Evolutionary conservation across 2,797 vertebrate genomes (phyloP), one percentile per base, ranked within the genome.

Genomic region (Clarias fuscus): DNA sequence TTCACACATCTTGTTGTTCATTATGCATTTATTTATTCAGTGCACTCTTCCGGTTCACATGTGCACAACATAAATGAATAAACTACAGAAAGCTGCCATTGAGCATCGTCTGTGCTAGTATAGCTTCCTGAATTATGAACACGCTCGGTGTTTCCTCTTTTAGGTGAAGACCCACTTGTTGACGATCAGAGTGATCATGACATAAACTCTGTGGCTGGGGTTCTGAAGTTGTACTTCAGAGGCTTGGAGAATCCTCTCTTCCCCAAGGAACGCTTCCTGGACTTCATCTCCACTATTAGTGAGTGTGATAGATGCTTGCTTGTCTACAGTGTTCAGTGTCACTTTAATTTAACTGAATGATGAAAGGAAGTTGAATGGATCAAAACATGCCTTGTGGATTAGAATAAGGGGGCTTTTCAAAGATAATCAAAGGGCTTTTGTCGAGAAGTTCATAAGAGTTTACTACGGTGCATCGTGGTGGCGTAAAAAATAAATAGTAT

Each of bases 251-350:
- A 99, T 91, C 97, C 98, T 0, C 93, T 99, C 88, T 99, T 99
- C 94, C 97, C 98, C 87, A 99, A 99, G 95, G 98, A 99, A 93
- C 97, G 96, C 91, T 99, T 99, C 95, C 95, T 97, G 93, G 98
- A 99, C 94, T 96, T 99, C 92, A 97, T 99, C 91, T 98, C 97
- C 87, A 99, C 97, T 85, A 97, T 98, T 93, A 99, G 98, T 99
- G 94, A 98, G 98, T 80, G 22, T 61, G 37, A 59, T 15, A 8
- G 30, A 43, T 17, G 59, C 33, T 8, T n/a, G 22, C 7, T 40
- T 33, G 77, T 30, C 53, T 61, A 72, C 11, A 48, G 43, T n/a
- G 33, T 71, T 24, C 8, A 79, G 13, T 64, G 77, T 64, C 8
- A 20, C 7, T n/a, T 18, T 22, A 64, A 64, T 80, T 64, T 67